Base-by-base conservation (phyloP, 2,888 invertebrate species). In the Deilephila porcellus region DNA sequence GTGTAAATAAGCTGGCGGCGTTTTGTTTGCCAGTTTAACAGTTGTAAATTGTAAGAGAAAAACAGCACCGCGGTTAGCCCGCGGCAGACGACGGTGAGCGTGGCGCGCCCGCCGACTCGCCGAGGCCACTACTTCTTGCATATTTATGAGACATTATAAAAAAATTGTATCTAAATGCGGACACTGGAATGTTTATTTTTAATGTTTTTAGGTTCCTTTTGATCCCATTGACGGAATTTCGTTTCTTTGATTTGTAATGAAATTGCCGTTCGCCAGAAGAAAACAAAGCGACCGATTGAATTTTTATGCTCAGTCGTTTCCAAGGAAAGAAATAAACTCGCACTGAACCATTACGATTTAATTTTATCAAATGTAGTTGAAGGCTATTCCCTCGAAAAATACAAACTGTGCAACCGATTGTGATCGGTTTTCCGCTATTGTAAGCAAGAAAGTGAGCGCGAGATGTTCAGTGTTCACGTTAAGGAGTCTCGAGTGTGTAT, bases 21-120 rank as follows among this genome's bases (percentile, higher is more conserved):
- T 90, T 91, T 89, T 88, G 91, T 91, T 91, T 88, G 87, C 89
- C 86, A 85, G 88, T 90, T 90, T 90, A 91, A 88, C 86, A 85
- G 88, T 85, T 92, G 91, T 93, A 88, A 90, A 90, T 90, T 88
- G 83, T 87, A 82, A 77, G 83, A 85, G 86, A 90, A 89, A 90
- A 90, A 89, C 88, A 84, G 52, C 77, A 71, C 73, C 59, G 74
- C 52, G 79, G 71, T 75, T 77, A 74, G 75, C 75, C 73, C 56
- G 76, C 71, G 63, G 67, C 60, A 52, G 8, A 79, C 79, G 77
- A 82, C 81, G 78, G 76, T 32, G 62, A 29, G 62, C 32, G 17
- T 11, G 78, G 76, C 32, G 62, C 29, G 62, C 32, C 37, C 64
- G 64, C 37, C 64, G 64, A 67, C 52, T 78, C 81, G 80, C 74